A percentile compares a stretch with the other conserved stretches of the same genome.
phyloP scores from a whole-genome alignment of 1,140 invertebrate genomes.

The Antheraea pernyi region DNA sequence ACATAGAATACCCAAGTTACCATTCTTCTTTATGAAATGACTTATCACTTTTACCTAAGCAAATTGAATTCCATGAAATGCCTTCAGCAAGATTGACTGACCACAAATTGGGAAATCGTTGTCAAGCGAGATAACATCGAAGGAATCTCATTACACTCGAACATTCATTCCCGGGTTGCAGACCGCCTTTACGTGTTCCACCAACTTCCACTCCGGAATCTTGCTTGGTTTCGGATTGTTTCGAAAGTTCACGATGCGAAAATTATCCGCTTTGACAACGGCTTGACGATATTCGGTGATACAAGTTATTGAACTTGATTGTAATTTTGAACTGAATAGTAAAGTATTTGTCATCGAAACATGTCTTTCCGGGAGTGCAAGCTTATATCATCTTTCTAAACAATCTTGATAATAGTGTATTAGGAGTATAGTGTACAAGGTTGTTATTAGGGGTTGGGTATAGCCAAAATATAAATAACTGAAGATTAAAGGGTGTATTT shows the following conservation, averaged over 20 bases:
- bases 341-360: neutral
- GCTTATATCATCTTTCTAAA: no score
- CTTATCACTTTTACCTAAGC: conserved; percentile 66
- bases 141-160: conserved; percentile 70
- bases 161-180: conserved; percentile 47
- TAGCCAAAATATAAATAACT: no score
- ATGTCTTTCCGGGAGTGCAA: no score
- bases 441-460: no score
- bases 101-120: conserved; percentile 72
- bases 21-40: neutral
- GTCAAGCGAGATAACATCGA: conserved; percentile 68
- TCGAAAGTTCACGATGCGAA: conserved; percentile 17
- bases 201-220: conserved; percentile 43
- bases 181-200: conserved; percentile 43
- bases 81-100: conserved; percentile 63
- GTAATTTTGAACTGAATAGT: no score
- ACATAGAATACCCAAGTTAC: no score
- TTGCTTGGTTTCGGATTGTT: conserved; percentile 38
- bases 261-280: neutral
- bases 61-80: conserved; percentile 68
- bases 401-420: no score
- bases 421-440: no score
- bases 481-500: no score
- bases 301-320: no score
- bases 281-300: no score